Base-by-base conservation (phyloP, 2,113 vertebrate genomes). In the Callaeas wilsoni region DNA sequence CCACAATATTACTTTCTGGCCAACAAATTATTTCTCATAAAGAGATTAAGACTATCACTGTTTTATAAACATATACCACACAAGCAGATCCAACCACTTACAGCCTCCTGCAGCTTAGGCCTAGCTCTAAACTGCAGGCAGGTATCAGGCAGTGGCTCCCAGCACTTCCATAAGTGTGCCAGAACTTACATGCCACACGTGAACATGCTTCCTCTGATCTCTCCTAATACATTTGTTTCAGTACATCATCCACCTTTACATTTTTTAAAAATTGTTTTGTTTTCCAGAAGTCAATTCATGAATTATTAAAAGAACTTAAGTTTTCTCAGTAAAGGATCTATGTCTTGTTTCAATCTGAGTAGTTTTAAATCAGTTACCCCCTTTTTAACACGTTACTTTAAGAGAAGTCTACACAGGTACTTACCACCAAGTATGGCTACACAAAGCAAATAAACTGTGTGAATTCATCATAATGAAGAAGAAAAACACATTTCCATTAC, bases 241-340 rank as follows among this genome's bases (percentile, higher is more conserved):
- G 32, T 64, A 60, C 15, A 85, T 39, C 32, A 55, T 19, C 27
- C 11, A 64, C 8, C 16, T 62, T 33, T 22, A 70, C 6, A 4
- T 21, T 27, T 44, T 44, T 12, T 0, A 0, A 14, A 22, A 25
- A 52, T 19, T 19, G 26, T 17, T 71, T 80, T 52, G 13, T 60
- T 87, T 89, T 68, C 20, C 23, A 79, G 35, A 70, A 56, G 4
- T 69, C 44, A 42, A 57, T 77, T 82, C 7, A 70, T 46, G 2
- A 35, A 75, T 57, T 46, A 37, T 29, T 49, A 62, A 23, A 91
- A 89, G 68, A 80, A 73, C 5, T n/a, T 9, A 50, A 33, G 11
- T 42, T 46, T 71, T 33, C 32, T 49, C 53, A 50, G 26, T 37
- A 71, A 35, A 50, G 56, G 35, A 47, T 62, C 35, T 50, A 15